Evolutionary conservation across 2,113 vertebrate genomes (phyloP), one percentile per base, ranked within the genome.

Genomic region (Sylvilagus bachmani): DNA sequence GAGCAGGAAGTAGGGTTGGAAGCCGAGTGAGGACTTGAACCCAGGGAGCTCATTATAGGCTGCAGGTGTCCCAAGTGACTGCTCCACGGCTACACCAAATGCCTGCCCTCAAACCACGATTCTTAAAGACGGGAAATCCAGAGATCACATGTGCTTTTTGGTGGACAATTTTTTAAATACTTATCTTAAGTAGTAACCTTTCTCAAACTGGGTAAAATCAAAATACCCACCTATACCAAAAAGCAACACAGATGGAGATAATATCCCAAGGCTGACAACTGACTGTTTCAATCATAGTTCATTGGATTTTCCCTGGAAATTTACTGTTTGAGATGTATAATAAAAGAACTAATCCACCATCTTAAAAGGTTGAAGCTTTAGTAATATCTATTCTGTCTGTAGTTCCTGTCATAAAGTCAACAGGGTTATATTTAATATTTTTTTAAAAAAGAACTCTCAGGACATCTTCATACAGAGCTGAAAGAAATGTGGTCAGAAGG

Each of bases 401-500:
- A 44, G 7, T 49, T 91, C 61, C 49, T 44, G 14, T 64, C 38
- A 62, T 88, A 71, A 71, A 91, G 83, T 67, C 77, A 88, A 38
- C 69, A 90, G 55, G 62, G 44, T 79, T 33, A 61, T 14, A 61
- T 49, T 95, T 97, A 89, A 85, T 74, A 91, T 73, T 62, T 53
- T 61, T 67, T 11, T 8, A 21, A 27, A 13, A 58, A 66, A 86
- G 29, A 91, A 80, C 31, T 78, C 75, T 89, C 31, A 49, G 31
- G 58, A 94, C 44, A 74, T 93, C 73, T 88, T 93, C 77, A 66
- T 49, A 55, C 3, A 5, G 27, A 87, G 36, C 6, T 75, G 66
- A 89, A 84, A 93, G 64, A 84, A 77, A 91, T 95, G 53, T 86
- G 53, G 70, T 96, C 95, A 94, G 69, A 79, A 89, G 78, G 49